Evolutionary conservation across 2,797 vertebrate genomes (phyloP).

Genomic region (Ctenochaetus hawaiiensis): DNA sequence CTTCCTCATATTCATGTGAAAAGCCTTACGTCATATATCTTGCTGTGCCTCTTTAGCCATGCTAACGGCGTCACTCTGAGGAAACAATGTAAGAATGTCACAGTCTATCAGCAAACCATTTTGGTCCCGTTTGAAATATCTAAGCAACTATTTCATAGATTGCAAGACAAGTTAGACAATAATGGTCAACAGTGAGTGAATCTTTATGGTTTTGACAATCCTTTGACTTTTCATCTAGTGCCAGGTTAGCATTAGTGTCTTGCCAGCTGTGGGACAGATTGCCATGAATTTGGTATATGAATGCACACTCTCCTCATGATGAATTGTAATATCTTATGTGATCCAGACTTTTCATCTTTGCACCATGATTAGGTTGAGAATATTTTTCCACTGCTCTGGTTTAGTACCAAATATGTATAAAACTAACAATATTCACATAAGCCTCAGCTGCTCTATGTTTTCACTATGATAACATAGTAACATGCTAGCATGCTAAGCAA

Average conservation of each 20-base stretch:
- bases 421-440: neutral
- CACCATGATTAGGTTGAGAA: neutral
- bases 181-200: neutral
- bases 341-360: neutral
- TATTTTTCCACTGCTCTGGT: neutral
- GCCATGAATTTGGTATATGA: neutral
- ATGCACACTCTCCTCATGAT: neutral
- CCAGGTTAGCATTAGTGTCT: neutral
- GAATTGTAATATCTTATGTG: neutral
- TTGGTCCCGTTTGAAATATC: neutral
- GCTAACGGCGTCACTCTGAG: neutral
- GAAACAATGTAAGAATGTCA: neutral
- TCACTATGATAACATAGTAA: too few species aligned
- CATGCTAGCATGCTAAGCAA: neutral
- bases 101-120: neutral
- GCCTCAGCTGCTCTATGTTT: neutral
- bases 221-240: neutral
- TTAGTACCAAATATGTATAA: neutral
- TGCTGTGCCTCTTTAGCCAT: slow-evolving; percentile 16
- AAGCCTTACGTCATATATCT: slow-evolving; percentile 11
- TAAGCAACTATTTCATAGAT: neutral
- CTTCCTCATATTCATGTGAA: slow-evolving; percentile 24
- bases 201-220: neutral
- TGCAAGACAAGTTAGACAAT: neutral
- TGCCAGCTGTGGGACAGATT: neutral